Conservation (phyloP, 2,113 vertebrate genomes). For the Anhinga rufa region DNA sequence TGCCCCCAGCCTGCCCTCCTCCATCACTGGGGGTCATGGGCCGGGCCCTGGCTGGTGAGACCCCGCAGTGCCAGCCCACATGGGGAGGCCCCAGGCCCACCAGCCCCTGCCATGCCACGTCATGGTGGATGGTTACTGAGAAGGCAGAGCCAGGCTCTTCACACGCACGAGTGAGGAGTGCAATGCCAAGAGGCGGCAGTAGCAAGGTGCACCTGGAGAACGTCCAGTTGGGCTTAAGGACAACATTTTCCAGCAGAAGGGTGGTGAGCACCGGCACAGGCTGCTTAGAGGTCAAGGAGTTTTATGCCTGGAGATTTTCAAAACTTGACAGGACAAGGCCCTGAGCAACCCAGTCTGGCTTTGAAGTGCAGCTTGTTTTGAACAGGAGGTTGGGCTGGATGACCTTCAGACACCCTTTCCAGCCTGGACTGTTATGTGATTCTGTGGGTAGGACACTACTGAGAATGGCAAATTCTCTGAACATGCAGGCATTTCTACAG, state of each 20-base stretch:
- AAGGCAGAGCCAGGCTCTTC: background rate
- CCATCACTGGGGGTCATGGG: background rate
- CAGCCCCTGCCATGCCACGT: background rate
- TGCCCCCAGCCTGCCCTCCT: background rate
- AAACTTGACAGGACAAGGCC: background rate
- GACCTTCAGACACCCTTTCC: background rate
- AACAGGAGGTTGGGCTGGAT: background rate
- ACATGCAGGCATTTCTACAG: background rate
- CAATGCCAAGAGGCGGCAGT: background rate
- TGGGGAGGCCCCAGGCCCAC: accelerated
- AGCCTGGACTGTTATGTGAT: background rate
- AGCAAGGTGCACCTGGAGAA: background rate
- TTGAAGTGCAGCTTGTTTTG: background rate
- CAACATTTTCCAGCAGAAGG: background rate
- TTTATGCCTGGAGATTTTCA: background rate
- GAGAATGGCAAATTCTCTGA: background rate
- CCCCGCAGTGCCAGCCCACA: no score
- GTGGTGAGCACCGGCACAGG: background rate
- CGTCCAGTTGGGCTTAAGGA: accelerated
- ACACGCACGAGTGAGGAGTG: background rate
- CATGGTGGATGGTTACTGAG: background rate
- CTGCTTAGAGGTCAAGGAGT: background rate
- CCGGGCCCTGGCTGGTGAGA: background rate
- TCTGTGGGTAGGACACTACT: background rate
- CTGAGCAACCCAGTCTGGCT: background rate